These are phyloP conservation scores for Carettochelys insculpta DNA, from an alignment of 2,113 vertebrate genomes.

Conservation along the genomic window DNA sequence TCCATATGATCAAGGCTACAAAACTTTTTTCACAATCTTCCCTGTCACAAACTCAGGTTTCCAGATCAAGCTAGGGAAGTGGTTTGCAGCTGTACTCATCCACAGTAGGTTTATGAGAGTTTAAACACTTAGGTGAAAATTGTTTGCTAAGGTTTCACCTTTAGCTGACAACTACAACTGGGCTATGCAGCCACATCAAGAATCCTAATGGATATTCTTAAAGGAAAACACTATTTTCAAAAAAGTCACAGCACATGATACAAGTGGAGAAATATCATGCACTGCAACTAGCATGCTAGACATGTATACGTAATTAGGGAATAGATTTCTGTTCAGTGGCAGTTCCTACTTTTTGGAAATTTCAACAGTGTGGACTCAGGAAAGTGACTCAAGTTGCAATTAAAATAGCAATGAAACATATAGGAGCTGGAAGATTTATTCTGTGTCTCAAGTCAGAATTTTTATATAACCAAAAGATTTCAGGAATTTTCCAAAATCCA, in stretches of 20 bases:
- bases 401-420: background rate
- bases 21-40: slow-evolving; percentile 10
- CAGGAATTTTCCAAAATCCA: background rate
- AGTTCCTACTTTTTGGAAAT: background rate
- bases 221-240: background rate
- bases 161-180: background rate
- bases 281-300: background rate
- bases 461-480: background rate
- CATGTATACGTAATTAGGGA: background rate
- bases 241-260: background rate
- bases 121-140: background rate
- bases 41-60: background rate
- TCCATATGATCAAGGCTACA: background rate
- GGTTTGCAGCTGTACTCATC: background rate
- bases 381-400: background rate
- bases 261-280: background rate
- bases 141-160: background rate
- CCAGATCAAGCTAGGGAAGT: background rate
- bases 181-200: background rate
- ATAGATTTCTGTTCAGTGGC: background rate
- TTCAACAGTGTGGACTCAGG: background rate
- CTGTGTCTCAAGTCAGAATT: background rate
- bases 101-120: background rate
- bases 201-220: background rate
- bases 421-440: background rate